Evolutionary conservation across 2,797 vertebrate species (phyloP).

Genomic region (Dermochelys coriacea): DNA sequence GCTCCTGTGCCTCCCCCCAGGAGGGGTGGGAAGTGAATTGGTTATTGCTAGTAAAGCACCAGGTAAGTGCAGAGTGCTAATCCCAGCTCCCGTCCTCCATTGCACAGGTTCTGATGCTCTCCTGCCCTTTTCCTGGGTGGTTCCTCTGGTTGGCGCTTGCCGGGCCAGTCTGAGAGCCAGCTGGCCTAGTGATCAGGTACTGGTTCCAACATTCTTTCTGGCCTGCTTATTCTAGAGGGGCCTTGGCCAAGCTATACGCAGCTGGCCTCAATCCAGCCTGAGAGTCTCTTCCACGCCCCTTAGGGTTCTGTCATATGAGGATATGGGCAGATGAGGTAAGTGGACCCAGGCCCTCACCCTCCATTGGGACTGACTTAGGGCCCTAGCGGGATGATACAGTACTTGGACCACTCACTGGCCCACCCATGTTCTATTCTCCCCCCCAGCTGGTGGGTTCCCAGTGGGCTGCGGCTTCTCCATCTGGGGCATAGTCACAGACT

Average conservation of each 20-base stretch:
- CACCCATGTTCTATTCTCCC: slow-evolving; percentile 33
- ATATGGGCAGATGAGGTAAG: background rate
- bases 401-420: background rate
- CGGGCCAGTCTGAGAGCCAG: background rate
- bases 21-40: background rate
- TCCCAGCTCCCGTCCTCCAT: too few relatives aligned
- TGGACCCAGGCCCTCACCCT: too few relatives aligned
- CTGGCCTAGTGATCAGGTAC: background rate
- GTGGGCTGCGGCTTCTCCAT: background rate
- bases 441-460: background rate
- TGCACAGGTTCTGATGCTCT: fast-evolving
- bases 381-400: too few relatives aligned
- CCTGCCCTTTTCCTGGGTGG: fast-evolving
- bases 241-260: background rate
- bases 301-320: background rate
- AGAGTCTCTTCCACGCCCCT: background rate
- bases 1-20: background rate
- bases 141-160: fast-evolving
- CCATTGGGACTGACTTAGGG: too few relatives aligned
- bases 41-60: background rate
- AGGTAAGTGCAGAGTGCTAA: fast-evolving
- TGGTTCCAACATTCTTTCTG: background rate
- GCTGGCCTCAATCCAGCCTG: too few relatives aligned
- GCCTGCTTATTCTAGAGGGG: too few relatives aligned
- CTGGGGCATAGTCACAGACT: too few relatives aligned